phyloP scores from a whole-genome alignment of 2,888 invertebrate species.

The Drosophila subsilvestris region DNA sequence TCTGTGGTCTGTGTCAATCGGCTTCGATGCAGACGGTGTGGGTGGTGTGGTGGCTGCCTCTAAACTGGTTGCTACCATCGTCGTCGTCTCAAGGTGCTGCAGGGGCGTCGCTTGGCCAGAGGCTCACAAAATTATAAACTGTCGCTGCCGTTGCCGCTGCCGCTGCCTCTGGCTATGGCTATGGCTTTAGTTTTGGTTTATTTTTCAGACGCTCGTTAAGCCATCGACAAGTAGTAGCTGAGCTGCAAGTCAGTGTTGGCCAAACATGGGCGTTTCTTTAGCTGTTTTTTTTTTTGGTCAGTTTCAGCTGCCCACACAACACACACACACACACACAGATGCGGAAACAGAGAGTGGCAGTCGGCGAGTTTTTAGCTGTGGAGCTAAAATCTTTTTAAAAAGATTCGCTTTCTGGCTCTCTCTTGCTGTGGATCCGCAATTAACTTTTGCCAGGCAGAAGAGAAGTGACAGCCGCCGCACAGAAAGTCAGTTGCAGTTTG shows the following conservation, averaged over 20 bases:
- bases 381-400: slow-evolving; percentile 45
- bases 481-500: slow-evolving; percentile 9
- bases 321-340: slow-evolving; percentile 23
- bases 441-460: slow-evolving; percentile 38
- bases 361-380: slow-evolving; percentile 14
- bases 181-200: neutral
- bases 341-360: slow-evolving; percentile 3
- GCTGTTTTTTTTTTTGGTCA: slow-evolving; percentile 6
- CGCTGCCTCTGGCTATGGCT: neutral
- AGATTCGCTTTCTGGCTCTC: slow-evolving; percentile 64
- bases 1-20: slow-evolving; percentile 27
- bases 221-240: slow-evolving; percentile 28
- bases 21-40: neutral
- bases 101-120: neutral
- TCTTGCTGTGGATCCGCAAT: slow-evolving; percentile 33
- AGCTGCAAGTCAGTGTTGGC: slow-evolving; percentile 28
- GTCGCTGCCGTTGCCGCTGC: neutral
- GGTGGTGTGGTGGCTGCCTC: neutral
- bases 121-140: neutral
- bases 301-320: slow-evolving; percentile 24
- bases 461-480: slow-evolving; percentile 31
- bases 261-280: slow-evolving; percentile 33
- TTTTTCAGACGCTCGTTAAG: slow-evolving; percentile 24
- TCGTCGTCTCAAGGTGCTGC: neutral
- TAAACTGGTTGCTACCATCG: neutral